Conservation (phyloP, 2,797 vertebrate genomes). For the Enteromius treurensis region DNA sequence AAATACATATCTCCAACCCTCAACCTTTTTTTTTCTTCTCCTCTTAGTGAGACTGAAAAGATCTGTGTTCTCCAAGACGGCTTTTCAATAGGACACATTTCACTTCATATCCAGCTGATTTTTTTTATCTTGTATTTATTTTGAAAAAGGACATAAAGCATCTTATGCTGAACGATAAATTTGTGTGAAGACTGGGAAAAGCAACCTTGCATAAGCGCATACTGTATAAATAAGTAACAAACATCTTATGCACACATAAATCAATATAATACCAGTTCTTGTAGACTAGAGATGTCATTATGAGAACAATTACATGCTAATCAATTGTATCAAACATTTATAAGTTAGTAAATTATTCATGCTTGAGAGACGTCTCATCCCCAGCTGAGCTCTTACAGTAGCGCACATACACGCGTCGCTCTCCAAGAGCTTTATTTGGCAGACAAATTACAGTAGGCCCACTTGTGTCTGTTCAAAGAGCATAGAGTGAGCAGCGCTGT, state of each 20-base stretch:
- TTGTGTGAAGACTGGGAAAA: not conserved
- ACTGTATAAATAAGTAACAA: not conserved
- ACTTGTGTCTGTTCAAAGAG: constrained; percentile 50
- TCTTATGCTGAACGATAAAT: not conserved
- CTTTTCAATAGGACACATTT: constrained; percentile 31
- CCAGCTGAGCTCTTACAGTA: constrained; percentile 42
- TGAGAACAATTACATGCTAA: constrained; percentile 43
- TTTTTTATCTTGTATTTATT: constrained; percentile 11
- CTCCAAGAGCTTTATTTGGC: constrained; percentile 30
- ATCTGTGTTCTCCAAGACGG: constrained; percentile 8
- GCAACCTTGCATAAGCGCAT: not conserved
- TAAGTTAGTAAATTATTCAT: constrained; percentile 41
- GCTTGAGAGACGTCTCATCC: constrained; percentile 18
- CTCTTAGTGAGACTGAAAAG: constrained; percentile 16
- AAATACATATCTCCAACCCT: constrained; percentile 44
- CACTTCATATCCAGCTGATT: not conserved
- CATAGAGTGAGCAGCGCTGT: constrained; percentile 26
- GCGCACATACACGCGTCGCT: not conserved
- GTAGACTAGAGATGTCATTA: constrained; percentile 35
- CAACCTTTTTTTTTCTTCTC: constrained; percentile 10
- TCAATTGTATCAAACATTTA: constrained; percentile 48
- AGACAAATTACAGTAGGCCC: constrained; percentile 46
- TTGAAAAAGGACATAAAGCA: not conserved
- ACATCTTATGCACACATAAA: not conserved
- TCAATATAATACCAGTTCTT: constrained; percentile 38